Evolutionary conservation across 2,113 vertebrate species (phyloP).

Genomic region (Pterocles burchelli): DNA sequence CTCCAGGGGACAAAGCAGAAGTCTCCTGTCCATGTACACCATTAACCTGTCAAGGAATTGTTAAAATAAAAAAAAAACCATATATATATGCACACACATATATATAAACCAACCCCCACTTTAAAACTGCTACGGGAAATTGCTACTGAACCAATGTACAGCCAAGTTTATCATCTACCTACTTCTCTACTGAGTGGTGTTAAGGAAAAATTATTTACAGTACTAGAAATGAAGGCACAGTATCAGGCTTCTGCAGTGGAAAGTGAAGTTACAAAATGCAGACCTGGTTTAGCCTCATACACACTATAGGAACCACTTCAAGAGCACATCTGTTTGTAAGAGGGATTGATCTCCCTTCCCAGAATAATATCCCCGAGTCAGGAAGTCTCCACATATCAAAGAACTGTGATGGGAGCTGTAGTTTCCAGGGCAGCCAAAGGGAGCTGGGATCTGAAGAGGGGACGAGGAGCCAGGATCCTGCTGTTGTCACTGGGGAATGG

Average conservation of each 20-base stretch:
- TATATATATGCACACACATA: no score
- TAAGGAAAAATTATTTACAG: background rate
- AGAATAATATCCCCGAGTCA: background rate
- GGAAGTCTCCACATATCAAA: background rate
- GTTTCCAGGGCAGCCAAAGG: background rate
- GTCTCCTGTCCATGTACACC: background rate
- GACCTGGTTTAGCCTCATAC: background rate
- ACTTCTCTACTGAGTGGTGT: background rate
- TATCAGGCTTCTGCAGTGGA: background rate
- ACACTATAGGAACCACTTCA: background rate
- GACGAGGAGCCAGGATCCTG: background rate
- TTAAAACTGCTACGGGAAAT: background rate
- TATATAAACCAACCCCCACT: background rate
- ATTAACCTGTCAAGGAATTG: slow-evolving; percentile 8
- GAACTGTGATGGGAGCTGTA: background rate
- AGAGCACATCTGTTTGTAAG: background rate
- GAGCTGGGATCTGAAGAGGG: background rate
- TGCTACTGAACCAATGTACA: background rate
- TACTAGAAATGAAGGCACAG: background rate
- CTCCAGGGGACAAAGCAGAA: slow-evolving; percentile 25
- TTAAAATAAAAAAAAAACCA: background rate
- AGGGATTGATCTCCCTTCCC: background rate
- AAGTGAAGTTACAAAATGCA: background rate
- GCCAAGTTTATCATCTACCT: background rate
- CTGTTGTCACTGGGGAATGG: background rate